Base-by-base conservation (phyloP, 64 coral and sea anemone species). In the Dendrophyllia cribrosa region DNA sequence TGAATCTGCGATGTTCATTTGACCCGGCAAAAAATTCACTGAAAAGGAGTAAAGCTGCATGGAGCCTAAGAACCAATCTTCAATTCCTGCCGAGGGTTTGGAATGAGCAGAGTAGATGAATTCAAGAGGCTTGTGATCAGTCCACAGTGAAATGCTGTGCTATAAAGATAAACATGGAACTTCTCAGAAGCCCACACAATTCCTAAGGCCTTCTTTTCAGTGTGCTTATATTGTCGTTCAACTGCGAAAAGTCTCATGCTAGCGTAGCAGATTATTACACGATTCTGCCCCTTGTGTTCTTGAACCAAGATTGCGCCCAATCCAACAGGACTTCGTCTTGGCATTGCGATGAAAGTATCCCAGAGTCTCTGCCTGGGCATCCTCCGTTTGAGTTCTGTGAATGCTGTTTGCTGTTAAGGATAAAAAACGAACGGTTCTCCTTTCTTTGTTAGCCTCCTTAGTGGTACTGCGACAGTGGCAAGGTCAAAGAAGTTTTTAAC, bases 81-180 rank as follows among this genome's bases (percentile, higher is more conserved):
- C 64, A 16, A 17, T n/a, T 17, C 19, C 19, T 66, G 64, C 64
- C 21, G 64, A n/a, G 17, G 64, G 64, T 66, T 6, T n/a, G 34
- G 34, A 34, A 34, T 2, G 34, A 34, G 34, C 34, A 34, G 34
- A 34, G 34, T 34, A 34, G 34, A 34, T 34, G 34, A 34, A 34
- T 34, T 34, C 13, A 8, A 5, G 10, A 60, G 16, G 16, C 20
- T 16, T 20, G 22, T 22, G 5, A 1, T 6, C 6, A 24, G 20
- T 88, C 10, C 23, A 72, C 7, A 88, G 53, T n/a, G 58, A 81
- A 93, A 93, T 17, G 82, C 85, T 15, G 23, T 71, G 9, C 72
- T 50, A 82, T 75, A 94, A 14, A 89, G 53, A 83, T 94, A 89
- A 9, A 94, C 56, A 51, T 84, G 86, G 23, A 89, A 89, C 43